Evolutionary conservation across 2,797 vertebrate genomes (phyloP).

Genomic region (Clarias pachynema): DNA sequence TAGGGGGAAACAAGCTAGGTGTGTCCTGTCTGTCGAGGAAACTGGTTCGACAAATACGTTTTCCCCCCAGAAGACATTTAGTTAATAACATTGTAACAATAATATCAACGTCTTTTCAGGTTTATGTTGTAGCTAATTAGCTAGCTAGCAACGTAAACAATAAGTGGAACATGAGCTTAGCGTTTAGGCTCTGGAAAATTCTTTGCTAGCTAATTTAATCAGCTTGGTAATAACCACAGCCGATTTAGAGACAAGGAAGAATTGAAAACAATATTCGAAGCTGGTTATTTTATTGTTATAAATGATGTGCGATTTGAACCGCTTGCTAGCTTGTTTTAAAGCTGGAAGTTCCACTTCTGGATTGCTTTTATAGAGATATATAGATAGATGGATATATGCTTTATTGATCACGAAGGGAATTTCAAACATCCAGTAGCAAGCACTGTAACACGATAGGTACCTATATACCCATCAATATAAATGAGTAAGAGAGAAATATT

Average conservation of each 20-base stretch:
- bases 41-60: not conserved
- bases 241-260: not conserved
- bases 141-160: not conserved
- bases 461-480: no score
- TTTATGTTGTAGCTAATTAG: not conserved
- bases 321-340: not conserved
- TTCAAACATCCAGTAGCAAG: no score
- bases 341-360: not conserved
- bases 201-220: not conserved
- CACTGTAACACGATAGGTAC: no score
- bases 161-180: not conserved
- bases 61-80: not conserved
- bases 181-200: not conserved
- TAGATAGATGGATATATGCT: no score
- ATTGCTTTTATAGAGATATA: not conserved
- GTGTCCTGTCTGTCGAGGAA: not conserved
- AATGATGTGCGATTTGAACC: not conserved
- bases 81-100: not conserved
- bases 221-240: not conserved
- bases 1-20: not conserved
- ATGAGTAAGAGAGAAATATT: no score
- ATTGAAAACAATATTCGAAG: not conserved
- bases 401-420: no score
- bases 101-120: not conserved
- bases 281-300: not conserved